A percentile compares a stretch with the other conserved stretches of the same genome.
Evolutionary conservation across 2,797 vertebrate species (phyloP).

Genomic region (Gobionotothen gibberifrons): DNA sequence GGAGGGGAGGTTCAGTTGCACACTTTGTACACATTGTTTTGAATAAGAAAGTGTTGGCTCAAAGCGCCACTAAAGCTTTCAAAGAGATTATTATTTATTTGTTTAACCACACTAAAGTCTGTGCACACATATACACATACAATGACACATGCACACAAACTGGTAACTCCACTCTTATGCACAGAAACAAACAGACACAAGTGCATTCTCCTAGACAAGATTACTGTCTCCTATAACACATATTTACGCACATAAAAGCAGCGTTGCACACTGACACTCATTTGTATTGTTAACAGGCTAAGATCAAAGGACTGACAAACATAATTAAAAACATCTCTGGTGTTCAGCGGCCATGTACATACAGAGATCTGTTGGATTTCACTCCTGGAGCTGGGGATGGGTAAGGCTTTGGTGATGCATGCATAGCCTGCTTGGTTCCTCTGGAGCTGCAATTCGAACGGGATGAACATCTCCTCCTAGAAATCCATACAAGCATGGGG

Average conservation of each 20-base stretch:
- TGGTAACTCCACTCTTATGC: constrained; percentile 8
- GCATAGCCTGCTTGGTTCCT: constrained; percentile 72
- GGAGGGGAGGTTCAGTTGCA: constrained; percentile 1
- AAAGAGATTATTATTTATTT: background rate
- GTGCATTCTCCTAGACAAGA: background rate
- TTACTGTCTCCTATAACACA: background rate
- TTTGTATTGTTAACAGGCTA: background rate
- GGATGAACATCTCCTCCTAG: constrained; percentile 83
- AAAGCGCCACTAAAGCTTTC: background rate
- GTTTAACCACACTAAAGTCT: background rate
- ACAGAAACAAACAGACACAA: background rate
- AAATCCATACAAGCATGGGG: constrained; percentile 12
- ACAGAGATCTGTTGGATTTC: constrained; percentile 85
- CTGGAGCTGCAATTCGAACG: constrained; percentile 73
- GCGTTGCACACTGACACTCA: background rate
- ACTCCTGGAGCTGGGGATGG: constrained; percentile 79
- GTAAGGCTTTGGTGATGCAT: constrained; percentile 79
- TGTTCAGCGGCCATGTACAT: constrained; percentile 36
- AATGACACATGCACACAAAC: background rate
- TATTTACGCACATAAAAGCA: constrained; percentile 3
- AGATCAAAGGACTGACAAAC: background rate
- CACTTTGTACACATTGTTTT: background rate
- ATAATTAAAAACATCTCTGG: background rate
- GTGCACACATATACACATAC: background rate
- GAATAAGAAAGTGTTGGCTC: constrained; percentile 5